Evolutionary conservation across 2,113 vertebrate genomes (phyloP).

Genomic region (Trinectes maculatus): DNA sequence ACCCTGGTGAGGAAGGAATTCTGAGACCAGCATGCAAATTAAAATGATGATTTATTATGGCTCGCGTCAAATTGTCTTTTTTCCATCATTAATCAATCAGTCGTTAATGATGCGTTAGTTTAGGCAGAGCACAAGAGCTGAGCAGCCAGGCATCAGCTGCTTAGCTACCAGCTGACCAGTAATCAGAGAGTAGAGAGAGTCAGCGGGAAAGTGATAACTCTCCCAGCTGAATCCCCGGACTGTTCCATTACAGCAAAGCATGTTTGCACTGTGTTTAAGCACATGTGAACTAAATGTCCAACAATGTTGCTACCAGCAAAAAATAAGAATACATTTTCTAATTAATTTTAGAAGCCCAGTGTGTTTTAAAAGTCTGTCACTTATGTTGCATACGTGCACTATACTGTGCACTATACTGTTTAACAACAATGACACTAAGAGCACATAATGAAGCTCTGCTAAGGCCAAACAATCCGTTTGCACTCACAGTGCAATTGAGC

Average conservation of each 20-base stretch:
- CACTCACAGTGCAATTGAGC: background rate
- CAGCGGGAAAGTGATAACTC: background rate
- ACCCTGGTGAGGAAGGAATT: background rate
- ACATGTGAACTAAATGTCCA: too few species aligned
- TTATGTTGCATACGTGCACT: background rate
- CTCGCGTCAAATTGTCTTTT: background rate
- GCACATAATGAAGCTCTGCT: background rate
- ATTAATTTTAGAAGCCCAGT: background rate
- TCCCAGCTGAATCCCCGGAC: background rate
- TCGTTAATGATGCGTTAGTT: conserved; percentile 2
- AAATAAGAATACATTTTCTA: too few species aligned
- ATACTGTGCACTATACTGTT: too few species aligned
- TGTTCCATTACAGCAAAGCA: background rate
- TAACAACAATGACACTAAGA: background rate
- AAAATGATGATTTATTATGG: background rate
- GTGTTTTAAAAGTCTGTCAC: background rate
- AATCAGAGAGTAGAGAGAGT: background rate
- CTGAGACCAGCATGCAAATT: background rate
- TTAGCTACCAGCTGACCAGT: background rate
- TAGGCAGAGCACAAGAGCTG: background rate
- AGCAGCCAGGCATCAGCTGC: background rate
- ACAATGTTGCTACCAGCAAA: too few species aligned
- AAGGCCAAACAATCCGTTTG: background rate
- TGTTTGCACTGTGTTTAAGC: background rate
- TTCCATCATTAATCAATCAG: background rate